A percentile compares a stretch with the other conserved stretches of the same genome.
Evolutionary conservation across 2,888 invertebrate genomes (phyloP).

Genomic region (Aspidapion aeneum): DNA sequence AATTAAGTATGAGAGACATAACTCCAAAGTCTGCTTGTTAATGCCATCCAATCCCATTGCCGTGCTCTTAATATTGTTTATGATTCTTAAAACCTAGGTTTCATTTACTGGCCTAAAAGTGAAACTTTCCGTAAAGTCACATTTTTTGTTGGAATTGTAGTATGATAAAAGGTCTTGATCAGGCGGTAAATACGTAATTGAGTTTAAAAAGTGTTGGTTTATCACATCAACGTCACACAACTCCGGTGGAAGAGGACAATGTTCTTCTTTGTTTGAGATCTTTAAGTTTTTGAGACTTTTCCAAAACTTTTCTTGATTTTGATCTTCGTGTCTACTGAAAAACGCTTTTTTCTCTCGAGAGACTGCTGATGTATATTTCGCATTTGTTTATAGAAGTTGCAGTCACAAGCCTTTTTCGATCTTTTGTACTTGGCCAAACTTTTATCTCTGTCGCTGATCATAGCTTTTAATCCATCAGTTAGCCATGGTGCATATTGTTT

Average conservation of each 20-base stretch:
- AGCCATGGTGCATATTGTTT: slow-evolving; percentile 3
- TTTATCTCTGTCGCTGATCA: background rate
- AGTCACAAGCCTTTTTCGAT: background rate
- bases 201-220: background rate
- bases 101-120: background rate
- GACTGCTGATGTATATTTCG: background rate
- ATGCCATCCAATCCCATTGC: slow-evolving; percentile 3
- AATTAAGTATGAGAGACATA: background rate
- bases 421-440: background rate
- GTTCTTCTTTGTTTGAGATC: background rate
- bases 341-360: background rate
- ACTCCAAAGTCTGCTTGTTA: background rate
- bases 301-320: background rate
- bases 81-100: background rate
- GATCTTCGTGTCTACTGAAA: background rate
- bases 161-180: background rate
- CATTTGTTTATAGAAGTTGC: background rate
- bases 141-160: background rate
- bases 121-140: background rate
- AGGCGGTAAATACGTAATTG: background rate
- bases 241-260: background rate
- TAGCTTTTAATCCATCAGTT: background rate
- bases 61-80: background rate
- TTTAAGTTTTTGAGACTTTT: background rate
- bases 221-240: background rate